Evolutionary conservation across 2,113 vertebrate species (phyloP), one percentile per base, ranked within the genome.

Genomic region (Aix galericulata): DNA sequence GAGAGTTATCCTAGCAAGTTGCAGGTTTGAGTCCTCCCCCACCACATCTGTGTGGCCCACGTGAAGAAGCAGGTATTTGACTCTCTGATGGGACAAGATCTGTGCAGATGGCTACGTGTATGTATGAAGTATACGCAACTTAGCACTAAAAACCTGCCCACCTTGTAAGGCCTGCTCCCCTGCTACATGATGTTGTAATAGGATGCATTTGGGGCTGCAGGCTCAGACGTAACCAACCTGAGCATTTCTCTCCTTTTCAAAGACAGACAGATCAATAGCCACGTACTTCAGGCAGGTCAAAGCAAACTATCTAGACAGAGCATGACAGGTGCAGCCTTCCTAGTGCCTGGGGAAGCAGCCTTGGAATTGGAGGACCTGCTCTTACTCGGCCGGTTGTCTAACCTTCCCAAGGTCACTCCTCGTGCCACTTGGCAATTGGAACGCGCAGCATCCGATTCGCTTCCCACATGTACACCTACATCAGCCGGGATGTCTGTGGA

Each of bases 271-370:
- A 82, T 78, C 69, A 91, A 96, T 68, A 93, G 53, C 44, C 62
- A 62, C 0, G 0, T 89, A 88, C 67, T 94, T 68, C 1, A 3
- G n/a, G 66, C n/a, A 93, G 62, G 58, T 82, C 94, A 92, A 82
- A 93, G 93, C 76, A 90, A 91, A 86, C 93, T 55, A 23, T 7
- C 48, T 40, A 86, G 93, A 96, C 6, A 84, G 90, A 95, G 74
- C 67, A 85, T 53, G 78, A 96, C 93, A 97, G 95, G 74, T 96
- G 93, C 93, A 89, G n/a, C 80, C 86, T 93, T 94, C 73, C 69
- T 44, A 93, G 74, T 6, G 31, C 58, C 10, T 91, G 36, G 23
- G 86, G 42, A 72, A 62, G 22, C 73, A 82, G 36, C 16, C 81
- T 84, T 87, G 90, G 81, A 88, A 88, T 36, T 3, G 0, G 72